Evolutionary conservation across 2,113 vertebrate genomes (phyloP).

Genomic region (Xyliphius kryptos): DNA sequence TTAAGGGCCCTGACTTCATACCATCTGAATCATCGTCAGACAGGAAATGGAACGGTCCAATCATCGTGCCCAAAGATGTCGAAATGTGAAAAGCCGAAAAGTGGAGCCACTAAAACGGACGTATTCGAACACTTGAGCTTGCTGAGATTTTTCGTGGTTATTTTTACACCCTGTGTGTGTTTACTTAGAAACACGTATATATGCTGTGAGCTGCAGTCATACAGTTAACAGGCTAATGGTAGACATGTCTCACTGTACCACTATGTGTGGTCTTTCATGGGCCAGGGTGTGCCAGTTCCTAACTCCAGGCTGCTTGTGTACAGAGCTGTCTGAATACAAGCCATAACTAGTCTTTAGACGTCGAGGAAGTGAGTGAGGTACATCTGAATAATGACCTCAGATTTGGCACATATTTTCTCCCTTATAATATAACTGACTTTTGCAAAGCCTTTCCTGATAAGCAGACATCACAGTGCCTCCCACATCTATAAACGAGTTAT

Average conservation of each 20-base stretch:
- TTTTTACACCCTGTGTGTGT: too few species aligned
- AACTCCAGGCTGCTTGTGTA: slow-evolving; percentile 1
- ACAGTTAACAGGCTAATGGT: slow-evolving; percentile 30
- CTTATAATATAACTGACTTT: slow-evolving; percentile 10
- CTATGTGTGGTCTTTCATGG: slow-evolving; percentile 29
- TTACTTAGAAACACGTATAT: too few species aligned
- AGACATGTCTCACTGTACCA: slow-evolving; percentile 13
- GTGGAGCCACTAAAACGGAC: neutral
- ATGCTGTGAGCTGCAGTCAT: neutral
- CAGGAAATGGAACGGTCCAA: slow-evolving; percentile 39
- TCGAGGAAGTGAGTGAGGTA: slow-evolving; percentile 1
- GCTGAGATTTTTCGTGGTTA: neutral
- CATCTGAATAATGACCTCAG: slow-evolving; percentile 22
- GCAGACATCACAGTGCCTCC: neutral
- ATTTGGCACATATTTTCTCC: slow-evolving; percentile 8
- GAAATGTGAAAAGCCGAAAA: neutral
- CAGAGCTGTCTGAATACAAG: slow-evolving; percentile 16
- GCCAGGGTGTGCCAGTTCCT: slow-evolving; percentile 18
- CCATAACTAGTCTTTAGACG: neutral
- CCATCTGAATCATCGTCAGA: slow-evolving; percentile 31
- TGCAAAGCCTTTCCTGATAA: slow-evolving; percentile 24
- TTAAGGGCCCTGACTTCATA: neutral
- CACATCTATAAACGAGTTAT: neutral
- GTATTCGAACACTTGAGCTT: neutral
- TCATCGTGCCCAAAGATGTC: neutral